Percentiles rank a stretch among this genome's conserved stretches.
Evolutionary conservation across 2,113 vertebrate species (phyloP).

Genomic region (Formicarius rufipectus): DNA sequence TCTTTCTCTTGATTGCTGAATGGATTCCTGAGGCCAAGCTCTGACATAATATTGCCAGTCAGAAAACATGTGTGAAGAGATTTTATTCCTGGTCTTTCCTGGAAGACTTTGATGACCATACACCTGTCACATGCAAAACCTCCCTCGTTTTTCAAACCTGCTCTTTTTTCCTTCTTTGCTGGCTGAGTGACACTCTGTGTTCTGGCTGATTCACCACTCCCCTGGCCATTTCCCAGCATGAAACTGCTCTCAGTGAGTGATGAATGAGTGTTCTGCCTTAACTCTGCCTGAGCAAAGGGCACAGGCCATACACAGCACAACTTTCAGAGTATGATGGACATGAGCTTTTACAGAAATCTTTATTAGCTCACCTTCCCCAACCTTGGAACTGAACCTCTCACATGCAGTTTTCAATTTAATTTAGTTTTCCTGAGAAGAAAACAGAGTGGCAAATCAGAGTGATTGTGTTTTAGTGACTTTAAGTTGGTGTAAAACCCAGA

Average conservation of each 20-base stretch:
- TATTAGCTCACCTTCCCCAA: background rate
- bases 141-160: background rate
- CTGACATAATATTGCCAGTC: background rate
- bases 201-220: constrained; percentile 37
- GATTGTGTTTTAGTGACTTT: background rate
- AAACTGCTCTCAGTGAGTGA: background rate
- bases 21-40: background rate
- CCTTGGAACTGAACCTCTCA: background rate
- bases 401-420: background rate
- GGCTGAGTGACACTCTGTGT: background rate
- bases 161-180: background rate
- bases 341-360: constrained; percentile 19
- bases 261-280: constrained; percentile 24
- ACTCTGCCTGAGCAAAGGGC: constrained; percentile 23
- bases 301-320: background rate
- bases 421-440: background rate
- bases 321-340: background rate
- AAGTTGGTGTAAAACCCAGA: background rate
- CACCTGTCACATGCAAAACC: background rate
- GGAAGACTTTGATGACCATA: background rate
- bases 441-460: background rate
- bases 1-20: background rate
- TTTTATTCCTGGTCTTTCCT: background rate
- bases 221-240: constrained; percentile 28
- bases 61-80: background rate